A percentile compares a stretch with the other conserved stretches of the same genome.
These are phyloP conservation scores for Campylomormyrus tamandua DNA, from an alignment of 2,113 vertebrate species.

Conservation along the genomic window DNA sequence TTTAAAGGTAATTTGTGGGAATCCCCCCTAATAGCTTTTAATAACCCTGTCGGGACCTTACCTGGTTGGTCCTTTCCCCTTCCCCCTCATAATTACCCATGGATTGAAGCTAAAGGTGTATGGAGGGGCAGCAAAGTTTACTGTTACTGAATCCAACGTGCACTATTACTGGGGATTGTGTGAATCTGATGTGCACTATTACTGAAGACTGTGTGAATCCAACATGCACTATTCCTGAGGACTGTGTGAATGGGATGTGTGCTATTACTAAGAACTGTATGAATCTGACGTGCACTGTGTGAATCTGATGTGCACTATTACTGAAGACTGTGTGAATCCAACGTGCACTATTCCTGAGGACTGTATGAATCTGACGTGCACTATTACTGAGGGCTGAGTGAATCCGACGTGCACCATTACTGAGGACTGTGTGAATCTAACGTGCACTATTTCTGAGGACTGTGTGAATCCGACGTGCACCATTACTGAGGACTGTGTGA, in stretches of 20 bases:
- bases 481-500: background rate
- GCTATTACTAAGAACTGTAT: background rate
- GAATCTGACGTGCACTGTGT: background rate
- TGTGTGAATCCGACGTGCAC: background rate
- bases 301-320: background rate
- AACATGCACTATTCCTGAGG: too few relatives aligned
- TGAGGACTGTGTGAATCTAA: background rate
- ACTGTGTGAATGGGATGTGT: background rate
- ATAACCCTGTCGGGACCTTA: slow-evolving; percentile 47
- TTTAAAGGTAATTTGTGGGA: slow-evolving; percentile 54
- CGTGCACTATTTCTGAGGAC: background rate
- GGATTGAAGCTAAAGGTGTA: background rate
- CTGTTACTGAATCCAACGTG: background rate
- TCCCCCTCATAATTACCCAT: background rate
- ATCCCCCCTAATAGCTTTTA: slow-evolving; percentile 56
- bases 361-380: background rate
- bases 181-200: background rate
- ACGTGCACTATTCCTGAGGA: background rate
- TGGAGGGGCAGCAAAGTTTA: background rate
- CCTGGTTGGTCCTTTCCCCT: slow-evolving; percentile 29
- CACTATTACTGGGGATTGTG: background rate
- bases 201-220: too few relatives aligned
- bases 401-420: background rate
- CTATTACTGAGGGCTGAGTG: background rate
- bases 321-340: background rate